A percentile compares a stretch with the other conserved stretches of the same genome.
phyloP scores from a whole-genome alignment of 2,797 vertebrate species.

The Sebastes oblongus region DNA sequence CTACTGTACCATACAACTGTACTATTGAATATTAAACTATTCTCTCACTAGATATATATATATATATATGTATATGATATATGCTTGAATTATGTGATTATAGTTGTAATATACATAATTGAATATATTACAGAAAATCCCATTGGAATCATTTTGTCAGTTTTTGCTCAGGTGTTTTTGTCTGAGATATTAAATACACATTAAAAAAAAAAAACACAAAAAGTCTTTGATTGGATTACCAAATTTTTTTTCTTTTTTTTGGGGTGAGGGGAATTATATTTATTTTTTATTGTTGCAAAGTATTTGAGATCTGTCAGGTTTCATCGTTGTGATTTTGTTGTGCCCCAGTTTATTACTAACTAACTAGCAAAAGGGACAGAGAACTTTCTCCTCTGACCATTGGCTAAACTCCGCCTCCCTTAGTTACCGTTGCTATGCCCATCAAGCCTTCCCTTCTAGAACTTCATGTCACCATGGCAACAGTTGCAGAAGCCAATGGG shows the following conservation, averaged over 20 bases:
- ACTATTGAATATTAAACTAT: slow-evolving; percentile 79
- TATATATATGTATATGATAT: slow-evolving; percentile 81
- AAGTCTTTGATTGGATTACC: slow-evolving; percentile 45
- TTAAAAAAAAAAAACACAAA: slow-evolving; percentile 42
- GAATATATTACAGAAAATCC: slow-evolving; percentile 78
- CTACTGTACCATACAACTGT: slow-evolving; percentile 83
- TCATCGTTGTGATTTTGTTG: slow-evolving; percentile 4
- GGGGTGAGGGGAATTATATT: neutral
- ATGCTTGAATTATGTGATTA: slow-evolving; percentile 84
- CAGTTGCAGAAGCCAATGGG: neutral
- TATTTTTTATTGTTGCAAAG: neutral
- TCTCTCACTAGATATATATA: slow-evolving; percentile 82
- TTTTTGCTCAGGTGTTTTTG: slow-evolving; percentile 81
- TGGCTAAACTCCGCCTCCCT: slow-evolving; percentile 22
- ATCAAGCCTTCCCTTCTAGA: neutral
- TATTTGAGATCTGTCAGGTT: neutral
- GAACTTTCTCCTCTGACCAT: slow-evolving; percentile 20
- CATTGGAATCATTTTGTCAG: slow-evolving; percentile 73
- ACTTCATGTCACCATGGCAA: neutral
- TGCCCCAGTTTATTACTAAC: neutral
- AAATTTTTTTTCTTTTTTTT: slow-evolving; percentile 31
- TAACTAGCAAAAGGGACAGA: slow-evolving; percentile 5
- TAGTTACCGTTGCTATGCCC: neutral
- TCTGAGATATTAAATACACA: slow-evolving; percentile 74
- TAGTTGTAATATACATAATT: slow-evolving; percentile 84